These are phyloP conservation scores for Sebastes fasciatus DNA, from an alignment of 2,113 vertebrate species.

Conservation along the genomic window DNA sequence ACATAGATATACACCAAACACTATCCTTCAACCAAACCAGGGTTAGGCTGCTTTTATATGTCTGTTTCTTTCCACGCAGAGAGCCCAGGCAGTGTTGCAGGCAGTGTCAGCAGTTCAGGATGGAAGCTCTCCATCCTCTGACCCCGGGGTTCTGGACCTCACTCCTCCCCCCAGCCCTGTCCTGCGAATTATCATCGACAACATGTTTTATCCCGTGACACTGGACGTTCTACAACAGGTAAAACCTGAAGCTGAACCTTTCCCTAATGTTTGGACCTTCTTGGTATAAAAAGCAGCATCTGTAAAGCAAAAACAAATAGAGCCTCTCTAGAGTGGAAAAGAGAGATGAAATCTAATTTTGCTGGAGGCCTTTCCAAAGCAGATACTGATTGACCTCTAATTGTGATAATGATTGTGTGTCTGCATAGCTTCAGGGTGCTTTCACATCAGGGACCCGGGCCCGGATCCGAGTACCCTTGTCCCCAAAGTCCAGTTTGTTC, in stretches of 20 bases:
- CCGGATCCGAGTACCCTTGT: too few relatives aligned
- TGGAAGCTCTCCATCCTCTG: constrained; percentile 92
- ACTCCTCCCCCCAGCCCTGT: constrained; percentile 96
- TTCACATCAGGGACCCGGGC: too few relatives aligned
- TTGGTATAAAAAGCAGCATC: too few relatives aligned
- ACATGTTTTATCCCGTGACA: constrained; percentile 99
- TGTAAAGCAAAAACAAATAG: too few relatives aligned
- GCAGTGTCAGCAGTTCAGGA: constrained; percentile 97
- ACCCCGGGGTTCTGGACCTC: constrained; percentile 91
- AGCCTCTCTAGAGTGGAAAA: too few relatives aligned
- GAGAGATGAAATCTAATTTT: too few relatives aligned
- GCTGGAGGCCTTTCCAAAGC: too few relatives aligned
- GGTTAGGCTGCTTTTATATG: not conserved
- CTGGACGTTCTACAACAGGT: constrained; percentile 99
- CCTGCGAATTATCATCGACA: constrained; percentile 98
- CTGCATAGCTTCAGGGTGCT: too few relatives aligned
- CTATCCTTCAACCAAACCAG: not conserved
- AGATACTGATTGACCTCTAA: too few relatives aligned
- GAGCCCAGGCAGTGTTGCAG: constrained; percentile 96
- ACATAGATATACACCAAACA: not conserved
- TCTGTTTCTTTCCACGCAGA: constrained; percentile 76
- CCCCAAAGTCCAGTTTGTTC: too few relatives aligned
- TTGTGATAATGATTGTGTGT: too few relatives aligned
- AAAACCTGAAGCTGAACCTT: constrained; percentile 26
- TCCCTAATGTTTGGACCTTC: too few relatives aligned